Evolutionary conservation across 2,113 vertebrate genomes (phyloP).

Genomic region (Plotosus lineatus): DNA sequence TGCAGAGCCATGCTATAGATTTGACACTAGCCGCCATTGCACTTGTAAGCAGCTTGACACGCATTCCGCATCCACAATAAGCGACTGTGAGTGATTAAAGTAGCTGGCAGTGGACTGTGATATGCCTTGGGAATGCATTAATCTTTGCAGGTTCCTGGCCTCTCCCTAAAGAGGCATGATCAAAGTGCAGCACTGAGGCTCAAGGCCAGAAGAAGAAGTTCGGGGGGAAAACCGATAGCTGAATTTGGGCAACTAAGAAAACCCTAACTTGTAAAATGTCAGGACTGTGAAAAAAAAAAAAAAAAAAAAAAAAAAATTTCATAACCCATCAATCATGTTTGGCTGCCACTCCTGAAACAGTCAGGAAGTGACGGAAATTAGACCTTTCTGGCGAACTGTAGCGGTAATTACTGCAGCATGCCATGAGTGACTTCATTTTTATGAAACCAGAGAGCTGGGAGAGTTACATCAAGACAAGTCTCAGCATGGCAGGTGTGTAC

Average conservation of each 20-base stretch:
- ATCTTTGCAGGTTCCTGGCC: conserved; percentile 60
- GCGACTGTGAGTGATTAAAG: conserved; percentile 56
- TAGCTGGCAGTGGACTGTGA: conserved; percentile 33
- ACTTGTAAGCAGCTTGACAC: conserved; percentile 51
- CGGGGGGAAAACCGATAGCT: conserved; percentile 19
- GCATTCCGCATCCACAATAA: conserved; percentile 55
- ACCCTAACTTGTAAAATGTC: conserved; percentile 73
- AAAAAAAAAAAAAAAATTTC: conserved; percentile 67
- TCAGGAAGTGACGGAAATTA: conserved; percentile 63
- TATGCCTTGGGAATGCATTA: conserved; percentile 59
- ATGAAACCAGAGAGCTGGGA: conserved; percentile 41
- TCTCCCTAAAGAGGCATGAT: conserved; percentile 59
- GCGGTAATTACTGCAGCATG: conserved; percentile 64
- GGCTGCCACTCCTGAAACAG: conserved; percentile 62
- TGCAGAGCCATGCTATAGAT: conserved; percentile 18
- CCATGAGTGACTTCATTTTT: conserved; percentile 62
- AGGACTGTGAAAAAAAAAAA: conserved; percentile 69
- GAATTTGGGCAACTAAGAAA: conserved; percentile 45
- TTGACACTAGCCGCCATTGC: conserved; percentile 47
- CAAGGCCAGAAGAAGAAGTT: conserved; percentile 60
- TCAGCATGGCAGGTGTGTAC: conserved; percentile 15
- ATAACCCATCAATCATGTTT: conserved; percentile 68
- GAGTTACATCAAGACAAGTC: conserved; percentile 45
- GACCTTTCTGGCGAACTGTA: conserved; percentile 64
- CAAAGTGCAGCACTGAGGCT: conserved; percentile 52